Evolutionary conservation across 2,888 invertebrate species (phyloP).

Genomic region (Cactoblastis cactorum): DNA sequence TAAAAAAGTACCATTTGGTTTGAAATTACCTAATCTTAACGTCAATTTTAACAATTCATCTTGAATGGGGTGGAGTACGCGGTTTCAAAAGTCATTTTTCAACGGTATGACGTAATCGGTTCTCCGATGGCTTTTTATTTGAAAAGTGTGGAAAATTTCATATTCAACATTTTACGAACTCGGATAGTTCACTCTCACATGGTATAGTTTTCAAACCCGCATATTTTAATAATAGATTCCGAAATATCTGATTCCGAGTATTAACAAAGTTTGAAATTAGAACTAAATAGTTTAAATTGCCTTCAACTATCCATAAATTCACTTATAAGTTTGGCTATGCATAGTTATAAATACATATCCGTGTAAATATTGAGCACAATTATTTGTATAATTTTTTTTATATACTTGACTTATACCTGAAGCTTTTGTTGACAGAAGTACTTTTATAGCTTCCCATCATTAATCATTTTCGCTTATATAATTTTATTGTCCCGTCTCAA

Average conservation of each 20-base stretch:
- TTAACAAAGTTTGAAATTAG: conserved; percentile 6
- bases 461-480: too few relatives aligned
- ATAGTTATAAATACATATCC: background rate
- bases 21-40: conserved; percentile 40
- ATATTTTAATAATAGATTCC: conserved; percentile 7
- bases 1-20: conserved; percentile 20
- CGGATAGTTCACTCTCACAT: conserved; percentile 10
- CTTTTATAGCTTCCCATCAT: too few relatives aligned
- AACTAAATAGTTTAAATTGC: conserved; percentile 1
- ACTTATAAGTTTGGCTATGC: background rate
- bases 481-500: too few relatives aligned
- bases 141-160: conserved; percentile 58
- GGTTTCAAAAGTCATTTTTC: conserved; percentile 69
- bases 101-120: conserved; percentile 70
- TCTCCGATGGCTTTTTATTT: conserved; percentile 68
- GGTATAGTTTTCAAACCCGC: conserved; percentile 2
- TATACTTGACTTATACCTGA: too few relatives aligned
- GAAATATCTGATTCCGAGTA: background rate
- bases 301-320: background rate
- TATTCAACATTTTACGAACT: conserved; percentile 60
- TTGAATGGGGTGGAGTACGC: conserved; percentile 46
- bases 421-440: too few relatives aligned
- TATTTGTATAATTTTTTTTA: too few relatives aligned
- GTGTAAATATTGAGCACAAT: too few relatives aligned
- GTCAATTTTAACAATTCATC: conserved; percentile 64